These are phyloP conservation scores for Urosaurus nigricauda DNA, from an alignment of 2,797 vertebrate species.

Conservation along the genomic window DNA sequence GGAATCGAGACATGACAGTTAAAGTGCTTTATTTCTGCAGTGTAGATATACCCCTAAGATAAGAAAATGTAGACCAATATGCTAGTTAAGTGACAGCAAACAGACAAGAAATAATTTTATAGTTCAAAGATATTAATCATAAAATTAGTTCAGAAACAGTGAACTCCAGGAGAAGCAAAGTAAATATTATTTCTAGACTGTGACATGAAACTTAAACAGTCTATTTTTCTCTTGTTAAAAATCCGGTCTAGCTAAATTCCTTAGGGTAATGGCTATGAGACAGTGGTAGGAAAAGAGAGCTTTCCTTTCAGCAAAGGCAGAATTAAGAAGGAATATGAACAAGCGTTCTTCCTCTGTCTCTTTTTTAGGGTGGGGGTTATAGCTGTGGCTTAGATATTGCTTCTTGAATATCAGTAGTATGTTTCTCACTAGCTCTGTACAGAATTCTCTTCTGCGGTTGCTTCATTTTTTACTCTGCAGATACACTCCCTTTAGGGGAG, in stretches of 20 bases:
- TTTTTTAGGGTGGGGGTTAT: neutral
- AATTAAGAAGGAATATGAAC: neutral
- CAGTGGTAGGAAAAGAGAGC: neutral
- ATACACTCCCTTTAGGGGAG: neutral
- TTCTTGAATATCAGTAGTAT: neutral
- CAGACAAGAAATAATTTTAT: neutral
- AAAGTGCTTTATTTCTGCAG: too few species aligned
- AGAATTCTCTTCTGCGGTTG: neutral
- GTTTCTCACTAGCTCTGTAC: neutral
- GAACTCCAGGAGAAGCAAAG: neutral
- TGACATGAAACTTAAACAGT: neutral
- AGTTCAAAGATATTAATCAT: neutral
- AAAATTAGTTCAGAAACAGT: neutral
- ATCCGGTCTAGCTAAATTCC: neutral
- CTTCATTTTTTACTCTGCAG: neutral
- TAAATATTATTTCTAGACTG: neutral
- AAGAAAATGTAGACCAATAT: neutral
- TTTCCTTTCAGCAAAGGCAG: neutral
- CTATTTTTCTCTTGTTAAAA: neutral
- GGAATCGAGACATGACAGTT: too few species aligned
- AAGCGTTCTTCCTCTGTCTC: neutral
- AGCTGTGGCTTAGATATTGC: neutral
- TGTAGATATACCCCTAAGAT: too few species aligned
- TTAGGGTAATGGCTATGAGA: neutral
- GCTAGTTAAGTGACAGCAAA: neutral